Conservation (phyloP, 1,140 invertebrate genomes). For the Halyomorpha halys region DNA sequence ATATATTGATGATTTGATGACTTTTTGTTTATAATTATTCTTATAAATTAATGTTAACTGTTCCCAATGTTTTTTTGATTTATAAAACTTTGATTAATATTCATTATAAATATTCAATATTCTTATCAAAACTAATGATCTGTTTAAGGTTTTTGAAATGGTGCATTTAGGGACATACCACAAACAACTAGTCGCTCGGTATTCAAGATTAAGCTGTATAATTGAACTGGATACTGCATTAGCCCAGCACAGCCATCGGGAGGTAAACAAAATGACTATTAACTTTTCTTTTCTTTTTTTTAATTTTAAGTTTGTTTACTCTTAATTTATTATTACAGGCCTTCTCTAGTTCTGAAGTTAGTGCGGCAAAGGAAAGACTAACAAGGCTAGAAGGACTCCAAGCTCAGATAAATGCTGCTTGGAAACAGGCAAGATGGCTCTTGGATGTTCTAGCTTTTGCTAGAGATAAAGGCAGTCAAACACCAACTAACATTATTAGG, state of each 20-base stretch:
- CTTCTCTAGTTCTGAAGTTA: constrained; percentile 79
- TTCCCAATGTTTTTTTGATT: no score
- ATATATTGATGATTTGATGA: background rate
- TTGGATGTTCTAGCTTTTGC: constrained; percentile 89
- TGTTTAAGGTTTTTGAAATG: constrained; percentile 63
- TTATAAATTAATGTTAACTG: background rate
- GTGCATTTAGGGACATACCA: constrained; percentile 87
- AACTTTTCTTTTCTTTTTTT: background rate
- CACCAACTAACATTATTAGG: constrained; percentile 37
- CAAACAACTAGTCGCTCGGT: constrained; percentile 72
- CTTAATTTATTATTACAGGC: constrained; percentile 43
- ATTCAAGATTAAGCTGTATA: constrained; percentile 81
- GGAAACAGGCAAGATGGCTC: constrained; percentile 89
- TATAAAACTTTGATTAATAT: background rate
- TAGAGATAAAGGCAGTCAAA: constrained; percentile 53
- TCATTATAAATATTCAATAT: background rate
- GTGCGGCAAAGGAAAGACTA: constrained; percentile 71
- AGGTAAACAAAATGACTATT: constrained; percentile 40
- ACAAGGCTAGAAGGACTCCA: constrained; percentile 71
- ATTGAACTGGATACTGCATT: constrained; percentile 84
- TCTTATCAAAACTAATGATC: background rate
- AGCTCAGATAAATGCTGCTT: constrained; percentile 66
- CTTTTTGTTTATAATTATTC: background rate
- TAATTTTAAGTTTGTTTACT: background rate
- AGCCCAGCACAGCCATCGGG: constrained; percentile 81